Conservation (phyloP, 2,113 vertebrate genomes). For the Cisticola juncidis region DNA sequence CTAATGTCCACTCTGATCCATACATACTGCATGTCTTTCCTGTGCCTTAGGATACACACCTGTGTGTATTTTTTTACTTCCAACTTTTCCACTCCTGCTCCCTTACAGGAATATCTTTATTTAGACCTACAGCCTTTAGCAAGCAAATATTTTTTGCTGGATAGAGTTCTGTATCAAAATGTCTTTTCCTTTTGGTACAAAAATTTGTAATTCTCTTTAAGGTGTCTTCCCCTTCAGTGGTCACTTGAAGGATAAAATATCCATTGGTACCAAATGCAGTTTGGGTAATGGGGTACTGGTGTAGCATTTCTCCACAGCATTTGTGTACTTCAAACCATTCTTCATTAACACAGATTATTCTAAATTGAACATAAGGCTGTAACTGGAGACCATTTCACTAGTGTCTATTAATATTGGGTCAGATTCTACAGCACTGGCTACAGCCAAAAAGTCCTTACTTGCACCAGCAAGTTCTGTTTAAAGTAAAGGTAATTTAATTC, state of each 20-base stretch:
- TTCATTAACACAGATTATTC: not conserved
- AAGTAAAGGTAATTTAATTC: not conserved
- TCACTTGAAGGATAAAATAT: not conserved
- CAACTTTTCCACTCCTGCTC: not conserved
- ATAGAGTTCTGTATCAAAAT: not conserved
- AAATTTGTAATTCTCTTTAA: not conserved
- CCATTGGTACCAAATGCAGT: not conserved
- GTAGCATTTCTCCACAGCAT: not conserved
- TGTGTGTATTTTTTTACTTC: not conserved
- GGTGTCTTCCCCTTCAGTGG: not conserved
- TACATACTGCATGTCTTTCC: not conserved
- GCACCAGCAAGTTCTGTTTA: not conserved
- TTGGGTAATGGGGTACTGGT: not conserved
- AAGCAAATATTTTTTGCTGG: not conserved
- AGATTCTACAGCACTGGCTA: not conserved
- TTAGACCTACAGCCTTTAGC: not conserved
- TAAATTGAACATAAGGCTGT: not conserved
- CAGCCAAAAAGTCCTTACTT: not conserved
- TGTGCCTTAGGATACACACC: not conserved
- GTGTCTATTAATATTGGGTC: not conserved
- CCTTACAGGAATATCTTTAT: not conserved
- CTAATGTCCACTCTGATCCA: not conserved
- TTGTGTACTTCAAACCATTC: not conserved
- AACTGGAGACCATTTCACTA: not conserved
- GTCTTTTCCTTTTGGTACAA: not conserved